Evolutionary conservation across 2,797 vertebrate species (phyloP), one percentile per base, ranked within the genome.

Genomic region (Aplochiton taeniatus): DNA sequence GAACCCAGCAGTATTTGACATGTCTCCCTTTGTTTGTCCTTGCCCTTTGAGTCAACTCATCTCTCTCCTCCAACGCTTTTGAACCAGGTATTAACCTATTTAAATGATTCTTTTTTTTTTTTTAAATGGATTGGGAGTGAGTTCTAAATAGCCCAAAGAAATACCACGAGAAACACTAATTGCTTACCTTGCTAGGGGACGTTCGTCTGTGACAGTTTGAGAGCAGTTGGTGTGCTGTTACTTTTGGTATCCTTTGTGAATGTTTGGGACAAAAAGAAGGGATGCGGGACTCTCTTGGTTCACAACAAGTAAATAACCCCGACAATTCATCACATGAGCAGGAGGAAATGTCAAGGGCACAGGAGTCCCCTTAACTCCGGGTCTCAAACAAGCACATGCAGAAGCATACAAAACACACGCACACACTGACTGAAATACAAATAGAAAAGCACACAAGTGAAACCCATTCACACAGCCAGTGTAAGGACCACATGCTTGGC

Each of bases 291-390:
- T 79, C 74, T 85, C 85, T 47, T 65, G 82, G 75, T 59, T 71
- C 71, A 72, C 81, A 86, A 84, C 80, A 63, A 72, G 69, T 81
- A 86, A 87, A 82, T 83, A 90, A 86, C 80, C 73, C 77, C 70
- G 64, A 84, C 77, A 85, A 90, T 90, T 87, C 72, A 88, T 90
- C 89, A 87, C 81, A 67, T 84, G 69, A 84, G 83, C 79, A 83
- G 82, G 79, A 84, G 73, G 78, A 92, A 91, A 91, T 91, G 91
- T 91, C 91, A 92, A 89, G 89, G 88, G 86, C 88, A 89, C 77
- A 80, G 79, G 82, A 87, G 80, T 82, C 73, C 77, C 31, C 77
- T 79, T 72, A 72, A 78, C 78, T 87, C 17, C 85, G 82, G 89
- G 84, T 88, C 86, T 86, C 75, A 78, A 72, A 81, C 71, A 83